Evolutionary conservation across 2,888 invertebrate genomes (phyloP), one percentile per base, ranked within the genome.

Genomic region (Tillus elongatus): DNA sequence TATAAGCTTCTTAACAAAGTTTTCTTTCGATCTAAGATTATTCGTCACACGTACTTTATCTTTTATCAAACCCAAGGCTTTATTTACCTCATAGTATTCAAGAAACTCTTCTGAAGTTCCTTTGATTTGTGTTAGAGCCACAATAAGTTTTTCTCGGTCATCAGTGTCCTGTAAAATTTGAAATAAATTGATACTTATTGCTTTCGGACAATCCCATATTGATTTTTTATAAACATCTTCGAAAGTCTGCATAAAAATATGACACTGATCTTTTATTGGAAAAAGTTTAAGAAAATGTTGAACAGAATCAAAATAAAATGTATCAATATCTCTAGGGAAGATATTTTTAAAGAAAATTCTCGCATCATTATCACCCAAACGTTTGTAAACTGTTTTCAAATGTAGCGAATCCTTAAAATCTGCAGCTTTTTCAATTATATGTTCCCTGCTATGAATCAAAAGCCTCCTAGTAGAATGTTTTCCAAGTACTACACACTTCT

Each of bases 1-100:
- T 4, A 44, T 34, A 4, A 44, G 33, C 2, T 35, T 33, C 14
- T 16, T 4, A 4, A 42, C 8, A 9, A 42, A 30, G 11, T 38
- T 31, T 16, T 38, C 36, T 30, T 40, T 32, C 2, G 27, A 26
- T 6, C 8, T 15, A 3, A 42, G 30, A 3, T 35, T 31, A 19
- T 39, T 36, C 1, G 42, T 41, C 6, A 30, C 30, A 31, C 33
- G 35, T 15, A 42, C 42, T 40, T 44, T 41, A 4, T 33, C 28
- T 30, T 44, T 44, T 3, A 44, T 36, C 14, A 40, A 32, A 3
- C 36, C 35, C 24, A 44, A 30, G 2, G 44, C 37, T 30, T 38
- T 30, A 2, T 15, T 30, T 3, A 30, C 16, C 8, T 15, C n/a
- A 16, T 38, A 35, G 28, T 40, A 42, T 14, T 33, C 14, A 3